Percentiles rank a stretch among this genome's conserved stretches.
These are phyloP conservation scores for Coryphaenoides rupestris DNA, from an alignment of 2,113 vertebrate species.

Conservation along the genomic window DNA sequence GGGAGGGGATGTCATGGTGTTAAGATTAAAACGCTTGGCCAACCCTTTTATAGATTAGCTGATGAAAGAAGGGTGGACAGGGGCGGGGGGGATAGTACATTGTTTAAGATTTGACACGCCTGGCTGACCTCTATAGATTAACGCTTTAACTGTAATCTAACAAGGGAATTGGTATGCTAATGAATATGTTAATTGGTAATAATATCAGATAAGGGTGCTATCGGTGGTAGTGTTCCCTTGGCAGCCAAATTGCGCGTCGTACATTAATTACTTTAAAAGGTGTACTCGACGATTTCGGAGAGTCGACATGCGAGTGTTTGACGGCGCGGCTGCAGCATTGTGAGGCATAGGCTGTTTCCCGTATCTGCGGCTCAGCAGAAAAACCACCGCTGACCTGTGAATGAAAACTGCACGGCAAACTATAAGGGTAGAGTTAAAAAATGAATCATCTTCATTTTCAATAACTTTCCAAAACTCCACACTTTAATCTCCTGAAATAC, in stretches of 20 bases:
- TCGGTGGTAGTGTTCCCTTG: slow-evolving; percentile 22
- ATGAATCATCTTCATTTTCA: no score
- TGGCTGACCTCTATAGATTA: slow-evolving; percentile 31
- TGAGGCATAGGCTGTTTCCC: no score
- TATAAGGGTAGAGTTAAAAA: no score
- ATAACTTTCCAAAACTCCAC: no score
- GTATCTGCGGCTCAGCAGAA: no score
- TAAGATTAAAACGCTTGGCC: slow-evolving; percentile 25
- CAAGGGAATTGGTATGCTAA: slow-evolving; percentile 43
- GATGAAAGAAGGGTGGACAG: slow-evolving; percentile 7
- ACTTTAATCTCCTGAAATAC: no score
- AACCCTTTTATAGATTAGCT: slow-evolving; percentile 10
- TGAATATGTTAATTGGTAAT: slow-evolving; percentile 35
- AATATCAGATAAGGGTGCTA: slow-evolving; percentile 19
- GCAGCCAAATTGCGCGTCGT: slow-evolving; percentile 3
- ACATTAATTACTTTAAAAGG: no score
- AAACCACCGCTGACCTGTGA: no score
- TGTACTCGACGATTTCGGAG: no score
- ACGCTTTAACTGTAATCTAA: slow-evolving; percentile 34
- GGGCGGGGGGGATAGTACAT: slow-evolving; percentile 4
- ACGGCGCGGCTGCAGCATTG: no score
- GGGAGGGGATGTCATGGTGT: background rate
- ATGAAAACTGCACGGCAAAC: no score
- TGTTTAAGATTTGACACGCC: slow-evolving; percentile 26
- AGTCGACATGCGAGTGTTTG: no score